Conservation (phyloP, 2,888 invertebrate species). For the Thelaira solivaga region DNA sequence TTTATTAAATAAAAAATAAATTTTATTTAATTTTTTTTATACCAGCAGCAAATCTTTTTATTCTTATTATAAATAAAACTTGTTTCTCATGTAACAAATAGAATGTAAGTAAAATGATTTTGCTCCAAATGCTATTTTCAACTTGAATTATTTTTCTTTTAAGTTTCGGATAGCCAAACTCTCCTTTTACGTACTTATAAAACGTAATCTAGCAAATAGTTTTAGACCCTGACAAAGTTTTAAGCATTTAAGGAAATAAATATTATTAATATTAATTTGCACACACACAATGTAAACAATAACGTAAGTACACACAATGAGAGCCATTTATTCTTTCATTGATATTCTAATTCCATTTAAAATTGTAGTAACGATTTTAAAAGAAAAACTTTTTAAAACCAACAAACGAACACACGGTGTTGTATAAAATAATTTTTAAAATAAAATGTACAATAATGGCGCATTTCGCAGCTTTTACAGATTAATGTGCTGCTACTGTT, state of each 20-base stretch:
- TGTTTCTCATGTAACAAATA: no score
- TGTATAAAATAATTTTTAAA: conserved; percentile 26
- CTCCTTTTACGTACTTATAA: no score
- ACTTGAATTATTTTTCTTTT: no score
- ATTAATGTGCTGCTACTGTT: conserved; percentile 46
- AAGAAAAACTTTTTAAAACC: conserved; percentile 7
- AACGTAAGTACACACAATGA: conserved; percentile 25
- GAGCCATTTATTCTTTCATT: conserved; percentile 39
- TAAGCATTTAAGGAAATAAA: not conserved
- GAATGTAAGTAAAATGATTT: no score
- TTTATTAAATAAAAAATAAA: no score
- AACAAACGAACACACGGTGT: not conserved
- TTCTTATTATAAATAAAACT: no score
- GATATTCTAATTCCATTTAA: conserved; percentile 56
- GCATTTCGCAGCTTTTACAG: conserved; percentile 45
- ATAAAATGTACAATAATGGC: conserved; percentile 48
- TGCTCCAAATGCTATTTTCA: no score
- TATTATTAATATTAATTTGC: conserved; percentile 15
- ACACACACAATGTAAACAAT: conserved; percentile 12
- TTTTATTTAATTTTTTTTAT: no score
- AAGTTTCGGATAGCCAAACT: no score
- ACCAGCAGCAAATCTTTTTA: no score
- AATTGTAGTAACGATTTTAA: conserved; percentile 37
- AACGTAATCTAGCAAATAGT: conserved; percentile 18
- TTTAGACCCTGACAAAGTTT: conserved; percentile 6